Conservation (phyloP, 2,888 invertebrate species). For the Agriopis marginaria region DNA sequence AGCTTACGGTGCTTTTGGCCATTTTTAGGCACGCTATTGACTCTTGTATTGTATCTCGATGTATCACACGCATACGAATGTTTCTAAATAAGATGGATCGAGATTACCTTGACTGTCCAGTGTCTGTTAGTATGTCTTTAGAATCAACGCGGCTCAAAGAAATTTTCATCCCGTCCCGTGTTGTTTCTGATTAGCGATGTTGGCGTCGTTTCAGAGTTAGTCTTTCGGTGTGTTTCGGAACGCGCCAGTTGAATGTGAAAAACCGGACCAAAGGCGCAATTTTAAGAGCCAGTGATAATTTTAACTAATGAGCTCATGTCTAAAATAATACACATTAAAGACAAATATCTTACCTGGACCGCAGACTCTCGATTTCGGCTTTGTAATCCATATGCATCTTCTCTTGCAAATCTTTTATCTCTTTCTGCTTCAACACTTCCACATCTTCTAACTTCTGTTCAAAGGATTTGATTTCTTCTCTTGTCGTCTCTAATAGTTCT, state of each 20-base stretch:
- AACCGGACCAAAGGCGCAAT: not conserved
- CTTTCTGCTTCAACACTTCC: constrained; percentile 81
- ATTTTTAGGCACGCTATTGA: no score
- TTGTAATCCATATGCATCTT: constrained; percentile 90
- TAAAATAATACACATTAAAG: not conserved
- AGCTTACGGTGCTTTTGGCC: no score
- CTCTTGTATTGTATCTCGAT: no score
- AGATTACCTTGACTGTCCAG: no score
- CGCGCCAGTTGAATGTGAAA: not conserved
- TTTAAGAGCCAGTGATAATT: not conserved
- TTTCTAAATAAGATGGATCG: no score
- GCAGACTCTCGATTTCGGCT: constrained; percentile 91
- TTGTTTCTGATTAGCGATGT: no score
- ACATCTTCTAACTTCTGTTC: constrained; percentile 75
- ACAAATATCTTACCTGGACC: constrained; percentile 78
- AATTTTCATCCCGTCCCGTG: no score
- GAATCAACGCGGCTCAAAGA: no score
- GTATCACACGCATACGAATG: no score
- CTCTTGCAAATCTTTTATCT: constrained; percentile 89
- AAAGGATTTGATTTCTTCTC: constrained; percentile 66
- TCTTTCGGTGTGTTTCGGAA: not conserved
- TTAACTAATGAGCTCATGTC: not conserved
- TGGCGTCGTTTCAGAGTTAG: no score
- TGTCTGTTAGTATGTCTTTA: no score
- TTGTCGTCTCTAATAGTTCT: constrained; percentile 66